Evolutionary conservation across 2,888 invertebrate species (phyloP), one percentile per base, ranked within the genome.

Genomic region (Epinotia bilunana): DNA sequence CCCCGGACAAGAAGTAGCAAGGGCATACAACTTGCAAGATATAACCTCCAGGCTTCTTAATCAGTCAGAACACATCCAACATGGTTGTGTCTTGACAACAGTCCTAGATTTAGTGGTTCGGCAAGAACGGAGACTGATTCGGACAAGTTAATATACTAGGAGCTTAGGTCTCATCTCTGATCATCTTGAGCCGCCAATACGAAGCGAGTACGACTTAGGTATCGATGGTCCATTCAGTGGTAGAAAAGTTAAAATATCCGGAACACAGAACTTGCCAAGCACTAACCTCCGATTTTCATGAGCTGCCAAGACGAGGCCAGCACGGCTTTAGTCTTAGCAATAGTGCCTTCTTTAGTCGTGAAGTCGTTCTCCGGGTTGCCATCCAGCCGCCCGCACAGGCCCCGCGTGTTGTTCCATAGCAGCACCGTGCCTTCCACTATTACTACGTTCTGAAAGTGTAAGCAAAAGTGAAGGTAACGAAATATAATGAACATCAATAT

Each of bases 361-460:
- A 97, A 93, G 86, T 98, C 98, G 83, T 97, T 97, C 9, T 89
- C 90, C 6, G 92, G 88, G 81, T 96, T 94, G 0, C 97, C 97
- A 86, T 98, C 97, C 80, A 97, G 90, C 0, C 93, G 94, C 0
- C 98, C 98, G 84, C 98, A 98, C 0, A 98, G 91, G 72, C 98
- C 98, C 77, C 95, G 95, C 0, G 97, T 97, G 81, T 96, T 95
- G 83, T 97, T 97, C 97, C 97, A 98, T 53, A 97, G 87, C 2
- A 94, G 94, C 33, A 96, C 95, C 1, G 95, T 94, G 0, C 96
- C 96, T 84, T 96, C 96, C 0, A 97, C 90, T 77, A 96, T 93
- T 6, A 98, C 91, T 77, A 96, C 87, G 83, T 96, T 95, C 95
- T 96, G 88, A 49, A 72, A 67, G 58, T 5, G 64, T 57, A 39